These are phyloP conservation scores for Oreonectes daqikongensis DNA, from an alignment of 2,797 vertebrate genomes.

Conservation along the genomic window DNA sequence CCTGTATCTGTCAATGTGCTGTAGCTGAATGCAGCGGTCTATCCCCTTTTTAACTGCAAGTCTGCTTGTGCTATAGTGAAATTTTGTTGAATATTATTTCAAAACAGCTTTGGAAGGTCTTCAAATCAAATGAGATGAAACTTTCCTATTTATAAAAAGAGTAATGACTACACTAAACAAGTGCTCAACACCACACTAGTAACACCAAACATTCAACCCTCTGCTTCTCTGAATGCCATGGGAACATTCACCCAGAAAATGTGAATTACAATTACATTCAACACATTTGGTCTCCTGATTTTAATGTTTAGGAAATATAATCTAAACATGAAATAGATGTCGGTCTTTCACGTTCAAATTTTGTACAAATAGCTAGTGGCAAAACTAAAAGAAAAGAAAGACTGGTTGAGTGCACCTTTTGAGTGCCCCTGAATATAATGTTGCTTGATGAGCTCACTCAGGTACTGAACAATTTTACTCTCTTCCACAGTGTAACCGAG, in stretches of 20 bases:
- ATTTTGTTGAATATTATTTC: neutral
- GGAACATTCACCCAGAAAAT: neutral
- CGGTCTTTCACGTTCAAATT: constrained; percentile 81
- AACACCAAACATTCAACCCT: neutral
- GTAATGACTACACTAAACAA: constrained; percentile 9
- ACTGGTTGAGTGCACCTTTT: constrained; percentile 61
- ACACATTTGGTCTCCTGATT: constrained; percentile 53
- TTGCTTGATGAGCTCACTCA: constrained; percentile 91
- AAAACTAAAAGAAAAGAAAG: constrained; percentile 90
- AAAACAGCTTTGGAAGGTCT: neutral
- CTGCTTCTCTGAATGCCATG: constrained; percentile 14
- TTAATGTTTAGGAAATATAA: constrained; percentile 21
- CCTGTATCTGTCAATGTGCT: neutral
- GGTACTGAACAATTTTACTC: constrained; percentile 86
- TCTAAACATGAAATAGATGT: no score
- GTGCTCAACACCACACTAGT: constrained; percentile 11
- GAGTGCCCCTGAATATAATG: constrained; percentile 81
- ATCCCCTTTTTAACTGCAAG: neutral
- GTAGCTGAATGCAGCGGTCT: neutral
- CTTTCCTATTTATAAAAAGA: constrained; percentile 2
- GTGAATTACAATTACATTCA: constrained; percentile 44
- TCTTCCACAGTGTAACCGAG: constrained; percentile 90
- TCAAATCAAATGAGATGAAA: neutral
- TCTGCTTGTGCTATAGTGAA: neutral
- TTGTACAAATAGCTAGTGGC: constrained; percentile 95